phyloP scores from a whole-genome alignment of 2,888 invertebrate species.

The Nomada hirtipes region DNA sequence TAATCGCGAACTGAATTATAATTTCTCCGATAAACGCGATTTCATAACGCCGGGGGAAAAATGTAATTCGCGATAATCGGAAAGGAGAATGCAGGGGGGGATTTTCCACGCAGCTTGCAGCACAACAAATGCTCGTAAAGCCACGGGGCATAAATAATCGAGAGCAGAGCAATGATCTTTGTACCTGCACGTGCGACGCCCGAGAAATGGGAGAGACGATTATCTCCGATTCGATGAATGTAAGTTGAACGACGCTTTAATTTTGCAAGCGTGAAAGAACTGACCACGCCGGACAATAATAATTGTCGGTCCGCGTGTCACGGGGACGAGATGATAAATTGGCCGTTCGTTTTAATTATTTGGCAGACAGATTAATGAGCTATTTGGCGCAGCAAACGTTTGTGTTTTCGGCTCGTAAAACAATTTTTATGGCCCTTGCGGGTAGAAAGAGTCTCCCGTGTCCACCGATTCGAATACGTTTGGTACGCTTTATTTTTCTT shows the following conservation, averaged over 20 bases:
- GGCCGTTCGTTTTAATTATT: conserved; percentile 34
- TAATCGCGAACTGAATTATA: not conserved
- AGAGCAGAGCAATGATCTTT: conserved; percentile 32
- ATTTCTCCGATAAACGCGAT: not conserved
- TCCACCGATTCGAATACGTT: not conserved
- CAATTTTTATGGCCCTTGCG: not conserved
- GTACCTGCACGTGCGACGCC: conserved; percentile 42
- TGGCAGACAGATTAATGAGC: conserved; percentile 15
- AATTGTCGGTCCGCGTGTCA: conserved; percentile 21
- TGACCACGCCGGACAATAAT: conserved; percentile 19
- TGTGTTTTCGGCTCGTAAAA: conserved; percentile 26
- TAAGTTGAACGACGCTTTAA: conserved; percentile 39
- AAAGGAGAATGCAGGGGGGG: not conserved
- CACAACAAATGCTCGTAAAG: not conserved
- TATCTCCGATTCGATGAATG: conserved; percentile 50
- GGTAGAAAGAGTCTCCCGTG: not conserved
- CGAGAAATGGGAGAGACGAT: conserved; percentile 33
- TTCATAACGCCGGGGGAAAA: not conserved
- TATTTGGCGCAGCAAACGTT: not conserved
- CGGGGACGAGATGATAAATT: conserved; percentile 41
- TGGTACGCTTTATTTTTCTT: no score
- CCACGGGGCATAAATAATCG: conserved; percentile 36
- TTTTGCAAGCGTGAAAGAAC: conserved; percentile 18
- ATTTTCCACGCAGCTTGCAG: conserved; percentile 27
- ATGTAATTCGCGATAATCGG: not conserved